Evolutionary conservation across 2,888 invertebrate genomes (phyloP).

Genomic region (Liopterus haemorrhoidalis): DNA sequence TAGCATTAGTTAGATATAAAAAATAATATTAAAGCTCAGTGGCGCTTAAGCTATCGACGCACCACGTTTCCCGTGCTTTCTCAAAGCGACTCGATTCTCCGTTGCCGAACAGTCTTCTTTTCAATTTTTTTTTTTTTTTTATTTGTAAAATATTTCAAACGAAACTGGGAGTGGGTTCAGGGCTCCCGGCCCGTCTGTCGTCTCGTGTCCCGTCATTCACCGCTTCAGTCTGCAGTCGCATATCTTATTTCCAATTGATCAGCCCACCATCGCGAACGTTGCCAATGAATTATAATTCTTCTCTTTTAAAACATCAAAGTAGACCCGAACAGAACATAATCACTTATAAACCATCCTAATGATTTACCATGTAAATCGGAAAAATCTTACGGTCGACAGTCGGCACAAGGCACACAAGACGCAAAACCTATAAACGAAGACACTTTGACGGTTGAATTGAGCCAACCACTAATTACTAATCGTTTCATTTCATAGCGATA

Average conservation of each 20-base stretch:
- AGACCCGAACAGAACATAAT: constrained; percentile 41
- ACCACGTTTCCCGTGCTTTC: too few species aligned
- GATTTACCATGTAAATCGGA: constrained; percentile 43
- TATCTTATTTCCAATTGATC: constrained; percentile 17
- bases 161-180: neutral
- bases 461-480: constrained; percentile 48
- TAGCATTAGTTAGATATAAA: too few species aligned
- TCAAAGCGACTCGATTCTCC: too few species aligned
- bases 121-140: too few species aligned
- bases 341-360: constrained; percentile 47
- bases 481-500: constrained; percentile 46
- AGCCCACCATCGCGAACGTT: constrained; percentile 14
- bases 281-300: constrained; percentile 33
- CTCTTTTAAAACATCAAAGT: constrained; percentile 41
- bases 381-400: constrained; percentile 43
- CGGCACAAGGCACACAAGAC: constrained; percentile 34
- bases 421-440: constrained; percentile 43
- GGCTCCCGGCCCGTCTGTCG: neutral
- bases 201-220: neutral
- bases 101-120: too few species aligned
- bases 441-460: constrained; percentile 46
- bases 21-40: too few species aligned
- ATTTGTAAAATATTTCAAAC: too few species aligned
- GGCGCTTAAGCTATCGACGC: too few species aligned
- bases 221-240: neutral